Evolutionary conservation across 2,888 invertebrate species (phyloP).

Genomic region (Netelia fuscicornis): DNA sequence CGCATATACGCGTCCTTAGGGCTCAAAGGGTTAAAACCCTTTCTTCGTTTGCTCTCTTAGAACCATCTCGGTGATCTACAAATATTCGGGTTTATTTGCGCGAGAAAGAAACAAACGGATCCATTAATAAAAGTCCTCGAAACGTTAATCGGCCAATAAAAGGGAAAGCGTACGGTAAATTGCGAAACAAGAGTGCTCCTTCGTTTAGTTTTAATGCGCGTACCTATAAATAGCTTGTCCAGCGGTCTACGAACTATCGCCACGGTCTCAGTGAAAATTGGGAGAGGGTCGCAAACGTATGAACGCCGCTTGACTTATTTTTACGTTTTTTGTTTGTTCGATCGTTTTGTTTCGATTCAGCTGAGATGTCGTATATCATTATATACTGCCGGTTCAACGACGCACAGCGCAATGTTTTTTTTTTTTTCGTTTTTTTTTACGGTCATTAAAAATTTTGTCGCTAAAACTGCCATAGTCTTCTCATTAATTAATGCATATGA

Average conservation of each 20-base stretch:
- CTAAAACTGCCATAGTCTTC: constrained; percentile 48
- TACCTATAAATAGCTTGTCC: constrained; percentile 46
- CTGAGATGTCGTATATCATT: constrained; percentile 30
- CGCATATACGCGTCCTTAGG: too few relatives aligned
- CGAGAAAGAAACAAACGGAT: constrained; percentile 18
- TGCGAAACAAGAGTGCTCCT: constrained; percentile 45
- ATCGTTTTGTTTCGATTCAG: constrained; percentile 10
- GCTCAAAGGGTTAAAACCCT: constrained; percentile 43
- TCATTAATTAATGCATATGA: constrained; percentile 25
- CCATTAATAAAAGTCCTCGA: neutral
- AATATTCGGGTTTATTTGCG: constrained; percentile 29
- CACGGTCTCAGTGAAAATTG: constrained; percentile 56
- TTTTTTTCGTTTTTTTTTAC: constrained; percentile 7
- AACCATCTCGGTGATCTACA: constrained; percentile 16
- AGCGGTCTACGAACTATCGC: constrained; percentile 26
- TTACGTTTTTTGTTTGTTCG: neutral
- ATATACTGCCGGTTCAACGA: constrained; percentile 49
- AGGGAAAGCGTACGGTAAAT: constrained; percentile 8
- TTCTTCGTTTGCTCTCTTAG: constrained; percentile 29
- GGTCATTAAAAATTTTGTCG: constrained; percentile 47
- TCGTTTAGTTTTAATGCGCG: constrained; percentile 66
- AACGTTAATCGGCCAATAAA: constrained; percentile 28
- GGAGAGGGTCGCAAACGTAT: constrained; percentile 38
- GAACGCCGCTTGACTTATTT: constrained; percentile 40
- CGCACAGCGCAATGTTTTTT: constrained; percentile 4